These are phyloP conservation scores for Corydoras maculifer DNA, from an alignment of 2,113 vertebrate species.

Conservation along the genomic window DNA sequence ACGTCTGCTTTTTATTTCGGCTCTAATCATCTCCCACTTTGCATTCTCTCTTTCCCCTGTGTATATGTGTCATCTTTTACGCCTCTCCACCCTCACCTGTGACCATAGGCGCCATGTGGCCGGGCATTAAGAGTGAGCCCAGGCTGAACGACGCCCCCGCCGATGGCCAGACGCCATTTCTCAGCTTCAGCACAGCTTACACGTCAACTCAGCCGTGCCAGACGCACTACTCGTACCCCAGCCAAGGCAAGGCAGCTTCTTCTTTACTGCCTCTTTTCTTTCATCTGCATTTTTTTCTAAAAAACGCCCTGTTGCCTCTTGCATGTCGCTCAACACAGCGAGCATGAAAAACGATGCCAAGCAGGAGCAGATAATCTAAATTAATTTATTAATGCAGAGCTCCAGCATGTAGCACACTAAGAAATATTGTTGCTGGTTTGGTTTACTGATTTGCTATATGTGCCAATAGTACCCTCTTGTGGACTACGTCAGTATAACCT, in stretches of 20 bases:
- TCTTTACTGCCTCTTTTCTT: conserved; percentile 23
- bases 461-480: no score
- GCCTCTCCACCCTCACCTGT: conserved; percentile 21
- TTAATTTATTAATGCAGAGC: no score
- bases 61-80: conserved; percentile 14
- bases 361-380: no score
- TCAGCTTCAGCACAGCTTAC: conserved; percentile 94
- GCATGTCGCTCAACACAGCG: no score
- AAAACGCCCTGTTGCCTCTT: conserved; percentile 12
- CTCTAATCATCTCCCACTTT: conserved; percentile 30
- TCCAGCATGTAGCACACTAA: no score
- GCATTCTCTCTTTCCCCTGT: conserved; percentile 21
- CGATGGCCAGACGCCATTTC: conserved; percentile 92
- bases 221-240: conserved; percentile 94
- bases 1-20: conserved; percentile 34
- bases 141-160: conserved; percentile 89
- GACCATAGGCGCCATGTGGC: conserved; percentile 91
- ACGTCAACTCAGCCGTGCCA: conserved; percentile 87
- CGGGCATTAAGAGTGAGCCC: conserved; percentile 96
- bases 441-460: no score
- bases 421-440: no score
- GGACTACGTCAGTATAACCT: no score
- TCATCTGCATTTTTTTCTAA: not conserved
- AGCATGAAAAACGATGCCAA: no score
- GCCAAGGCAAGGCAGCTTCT: conserved; percentile 78